A percentile compares a stretch with the other conserved stretches of the same genome.
phyloP scores from a whole-genome alignment of 1,140 invertebrate genomes.

The Brachionus rotundiformis region DNA sequence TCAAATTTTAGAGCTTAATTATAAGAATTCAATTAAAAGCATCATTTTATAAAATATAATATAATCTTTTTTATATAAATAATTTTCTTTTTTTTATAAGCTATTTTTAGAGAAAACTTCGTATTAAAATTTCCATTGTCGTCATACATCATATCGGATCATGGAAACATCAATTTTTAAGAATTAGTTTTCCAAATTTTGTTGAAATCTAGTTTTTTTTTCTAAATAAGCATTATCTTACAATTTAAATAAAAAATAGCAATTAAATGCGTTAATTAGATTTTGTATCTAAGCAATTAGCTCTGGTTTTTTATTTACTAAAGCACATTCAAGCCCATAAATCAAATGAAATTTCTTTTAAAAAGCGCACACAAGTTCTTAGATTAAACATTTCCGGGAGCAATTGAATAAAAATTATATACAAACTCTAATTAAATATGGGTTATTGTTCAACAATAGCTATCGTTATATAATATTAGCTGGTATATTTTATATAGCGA shows the following conservation, averaged over 20 bases:
- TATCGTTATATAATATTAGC: not conserved
- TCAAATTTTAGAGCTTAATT: not conserved
- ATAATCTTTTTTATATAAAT: too few relatives aligned
- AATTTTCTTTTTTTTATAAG: not conserved
- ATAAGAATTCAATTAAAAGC: conserved; percentile 16
- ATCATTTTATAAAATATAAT: not conserved
- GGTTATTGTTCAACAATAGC: not conserved
- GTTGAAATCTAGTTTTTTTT: too few relatives aligned
- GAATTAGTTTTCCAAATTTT: not conserved
- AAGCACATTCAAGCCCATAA: not conserved
- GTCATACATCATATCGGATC: not conserved
- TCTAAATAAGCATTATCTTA: too few relatives aligned
- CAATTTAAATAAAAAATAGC: not conserved
- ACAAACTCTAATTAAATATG: not conserved
- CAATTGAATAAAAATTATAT: not conserved
- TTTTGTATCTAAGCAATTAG: conserved; percentile 7
- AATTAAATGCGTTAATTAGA: not conserved
- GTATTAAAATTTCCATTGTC: not conserved
- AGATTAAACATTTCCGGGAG: conserved; percentile 1
- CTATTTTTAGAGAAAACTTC: not conserved
- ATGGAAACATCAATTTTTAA: not conserved
- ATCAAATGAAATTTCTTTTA: not conserved
- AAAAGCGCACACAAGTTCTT: not conserved
- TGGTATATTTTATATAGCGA: not conserved
- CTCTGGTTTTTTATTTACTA: not conserved